Base-by-base conservation (phyloP, 2,797 vertebrate genomes). In the Heterohyrax brucei region DNA sequence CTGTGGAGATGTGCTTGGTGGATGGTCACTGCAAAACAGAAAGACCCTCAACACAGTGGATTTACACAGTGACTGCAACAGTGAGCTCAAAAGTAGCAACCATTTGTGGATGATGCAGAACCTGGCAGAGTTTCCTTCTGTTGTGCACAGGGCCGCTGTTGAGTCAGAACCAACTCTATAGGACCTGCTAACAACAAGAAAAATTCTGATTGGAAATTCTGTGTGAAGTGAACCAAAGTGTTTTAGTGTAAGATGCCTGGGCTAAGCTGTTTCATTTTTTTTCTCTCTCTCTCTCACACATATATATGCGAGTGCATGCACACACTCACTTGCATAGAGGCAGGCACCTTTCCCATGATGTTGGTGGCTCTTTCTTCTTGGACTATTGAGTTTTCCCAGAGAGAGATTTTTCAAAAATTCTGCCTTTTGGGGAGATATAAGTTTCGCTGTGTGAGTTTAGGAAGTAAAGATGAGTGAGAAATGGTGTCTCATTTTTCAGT, bases 351-450 rank as follows among this genome's bases (percentile, higher is more conserved):
- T 3, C 30, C 3, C 22, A 7, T 46, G 39, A 48, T 44, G 33
- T 6, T 18, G 28, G 2, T 56, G 33, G 2, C 13, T 94, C 30
- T 56, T 93, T 83, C 68, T 28, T 68, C 24, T 89, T 30, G 19
- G 2, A 3, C 48, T 85, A 13, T 12, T 62, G 22, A 79, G 39
- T 79, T 81, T 82, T 59, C 93, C 53, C 46, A 89, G 53, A 82
- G 56, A 91, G 66, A 68, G 53, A 70, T 78, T 78, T 78, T 81
- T 46, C 26, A 22, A 75, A 96, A 30, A 6, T 87, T 28, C 48
- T 90, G 26, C 62, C 80, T 70, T 1, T 64, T 94, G 64, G 14
- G 77, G 16, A 86, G 64, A 48, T n/a, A 21, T 18, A 53, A 66
- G 0, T 46, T 19, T 68, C 22, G 13, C 53, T 81, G 0, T 48